Base-by-base conservation (phyloP, 1,140 invertebrate species). In the Drosophila persimilis region DNA sequence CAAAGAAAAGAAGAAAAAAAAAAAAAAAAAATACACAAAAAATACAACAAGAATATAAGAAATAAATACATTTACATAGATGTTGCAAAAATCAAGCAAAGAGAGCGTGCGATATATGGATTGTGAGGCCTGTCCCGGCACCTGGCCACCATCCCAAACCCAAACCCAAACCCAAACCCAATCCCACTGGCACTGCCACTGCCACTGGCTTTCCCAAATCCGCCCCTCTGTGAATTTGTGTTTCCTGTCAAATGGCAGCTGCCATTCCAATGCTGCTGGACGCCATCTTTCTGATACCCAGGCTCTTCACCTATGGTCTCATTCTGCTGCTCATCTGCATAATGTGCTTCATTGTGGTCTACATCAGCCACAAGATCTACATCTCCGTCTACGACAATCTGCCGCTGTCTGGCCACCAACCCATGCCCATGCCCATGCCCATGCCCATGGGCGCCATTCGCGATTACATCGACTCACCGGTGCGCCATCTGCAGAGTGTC, bases 51-150 rank as follows among this genome's bases (percentile, higher is more conserved):
- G 35, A 11, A 13, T 39, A 56, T 74, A 53, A 71, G 63, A 81
- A 89, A 90, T 88, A 80, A 90, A 90, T 90, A 90, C 86, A 89
- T 85, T 89, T 90, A 90, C 88, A 86, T 90, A 90, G 77, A 88
- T 86, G 81, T 83, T 86, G 76, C 72, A 90, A 88, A 90, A 77
- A 73, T 56, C 84, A 83, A 66, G 52, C 26, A 54, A 64, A 39
- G 13, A 11, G 17, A 65, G 24, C 29, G 26, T 22, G 2, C 29
- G 47, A 26, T 52, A 29, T 35, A 52, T 53, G 51, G 31, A 56
- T 47, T 50, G 20, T 3, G 9, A 35, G 31, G 6, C 22, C 31
- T 43, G 59, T 50, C 24, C 31, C 22, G 59, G 31, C 31, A 26
- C 24, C 24, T 26, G 24, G 5, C 24, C 24, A 26, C 24, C 4